Conservation (phyloP, 2,888 invertebrate species). For the Chrysodeixis includens region DNA sequence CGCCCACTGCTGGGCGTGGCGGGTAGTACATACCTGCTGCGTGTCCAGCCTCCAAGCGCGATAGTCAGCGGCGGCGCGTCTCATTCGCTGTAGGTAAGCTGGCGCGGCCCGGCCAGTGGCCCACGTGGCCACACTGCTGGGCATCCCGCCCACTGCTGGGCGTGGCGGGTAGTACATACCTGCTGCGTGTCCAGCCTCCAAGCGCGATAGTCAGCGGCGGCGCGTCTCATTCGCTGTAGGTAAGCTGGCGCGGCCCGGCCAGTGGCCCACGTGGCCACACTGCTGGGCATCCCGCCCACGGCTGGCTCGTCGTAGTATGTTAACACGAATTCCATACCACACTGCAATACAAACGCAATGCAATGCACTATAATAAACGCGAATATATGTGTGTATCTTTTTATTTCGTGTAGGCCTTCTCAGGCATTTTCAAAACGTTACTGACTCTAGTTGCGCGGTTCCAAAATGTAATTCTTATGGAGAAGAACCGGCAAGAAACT, state of each 20-base stretch:
- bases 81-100: conserved; percentile 92
- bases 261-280: conserved; percentile 94
- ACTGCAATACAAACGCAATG: conserved; percentile 76
- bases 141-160: conserved; percentile 50
- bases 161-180: neutral
- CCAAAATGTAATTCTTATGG: too few species aligned
- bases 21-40: neutral
- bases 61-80: conserved; percentile 91
- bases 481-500: too few species aligned
- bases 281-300: conserved; percentile 92
- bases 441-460: too few species aligned
- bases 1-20: neutral
- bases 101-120: conserved; percentile 93
- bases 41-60: conserved; percentile 55
- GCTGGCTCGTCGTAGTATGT: conserved; percentile 97
- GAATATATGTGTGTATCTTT: too few species aligned
- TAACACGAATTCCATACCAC: conserved; percentile 94
- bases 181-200: conserved; percentile 52
- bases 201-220: conserved; percentile 90
- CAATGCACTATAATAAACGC: too few species aligned
- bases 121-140: conserved; percentile 91
- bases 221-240: conserved; percentile 91
- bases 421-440: too few species aligned
- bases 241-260: conserved; percentile 94
- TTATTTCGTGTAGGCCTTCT: too few species aligned